Base-by-base conservation (phyloP, 2,113 vertebrate species). In the Hipposideros armiger region DNA sequence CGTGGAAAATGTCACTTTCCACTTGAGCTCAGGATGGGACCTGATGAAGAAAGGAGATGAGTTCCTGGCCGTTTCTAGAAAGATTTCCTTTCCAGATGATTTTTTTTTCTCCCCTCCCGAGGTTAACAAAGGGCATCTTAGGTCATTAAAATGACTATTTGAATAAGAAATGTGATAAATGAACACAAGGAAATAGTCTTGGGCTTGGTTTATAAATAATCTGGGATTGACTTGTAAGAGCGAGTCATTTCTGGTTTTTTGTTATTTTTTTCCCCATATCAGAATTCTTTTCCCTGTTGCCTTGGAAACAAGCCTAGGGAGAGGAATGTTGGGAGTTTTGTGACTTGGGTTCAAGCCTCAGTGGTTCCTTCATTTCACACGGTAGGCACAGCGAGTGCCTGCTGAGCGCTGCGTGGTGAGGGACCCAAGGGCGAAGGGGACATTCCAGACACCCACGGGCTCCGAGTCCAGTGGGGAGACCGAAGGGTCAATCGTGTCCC, bases 221-320 rank as follows among this genome's bases (percentile, higher is more conserved):
- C 56, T 56, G 77, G 78, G 47, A 62, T 85, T 36, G 83, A 93
- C 90, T 86, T 42, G 87, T 58, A 60, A 84, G 90, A 87, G 92
- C 90, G 54, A 93, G 95, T 52, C 78, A 30, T 76, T 87, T 84
- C 93, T 83, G 58, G 24, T 54, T n/a, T 50, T 50, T 26, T 13
- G 5, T 26, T 77, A 56, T 47, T 47, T 20, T 72, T 40, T n/a
- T n/a, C 9, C 3, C 7, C 73, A 52, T 76, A 92, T 80, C 90
- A 80, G 73, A 92, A 87, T 93, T 74, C 96, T 73, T 95, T 84
- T 58, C 64, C 74, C 52, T 40, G 95, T 97, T 97, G 82, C 91
- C 96, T 81, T 97, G 95, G 97, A 92, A 96, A 98, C 95, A 40
- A 20, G 76, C 85, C 42, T 62, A n/a, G 58, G 19, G 40, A 85